Percentiles rank a stretch among this genome's conserved stretches.
phyloP scores from a whole-genome alignment of 2,113 vertebrate genomes.

The Cricetomys ansorgei region DNA sequence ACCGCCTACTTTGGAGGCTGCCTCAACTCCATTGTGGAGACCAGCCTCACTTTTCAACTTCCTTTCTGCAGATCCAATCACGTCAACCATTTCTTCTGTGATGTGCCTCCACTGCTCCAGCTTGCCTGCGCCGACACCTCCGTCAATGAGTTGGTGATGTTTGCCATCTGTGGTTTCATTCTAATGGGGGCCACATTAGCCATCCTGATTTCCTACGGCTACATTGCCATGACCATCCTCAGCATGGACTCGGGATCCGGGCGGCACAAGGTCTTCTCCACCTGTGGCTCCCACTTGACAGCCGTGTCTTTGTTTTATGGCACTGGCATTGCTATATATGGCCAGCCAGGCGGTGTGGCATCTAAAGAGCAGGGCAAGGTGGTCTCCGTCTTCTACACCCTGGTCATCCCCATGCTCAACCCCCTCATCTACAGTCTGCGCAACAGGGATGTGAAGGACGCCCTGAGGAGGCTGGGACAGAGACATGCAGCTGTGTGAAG shows the following conservation, averaged over 20 bases:
- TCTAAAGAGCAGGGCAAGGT: slow-evolving; percentile 57
- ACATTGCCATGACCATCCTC: slow-evolving; percentile 60
- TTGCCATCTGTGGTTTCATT: slow-evolving; percentile 40
- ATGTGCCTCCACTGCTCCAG: background rate
- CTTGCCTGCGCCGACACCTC: background rate
- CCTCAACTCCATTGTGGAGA: slow-evolving; percentile 8
- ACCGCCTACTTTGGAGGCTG: background rate
- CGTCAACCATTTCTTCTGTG: background rate
- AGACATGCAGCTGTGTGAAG: background rate
- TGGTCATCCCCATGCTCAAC: slow-evolving; percentile 70
- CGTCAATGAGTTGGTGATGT: slow-evolving; percentile 28
- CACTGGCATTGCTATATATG: background rate
- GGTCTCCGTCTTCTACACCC: slow-evolving; percentile 60
- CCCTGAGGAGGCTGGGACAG: background rate
- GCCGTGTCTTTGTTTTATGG: background rate
- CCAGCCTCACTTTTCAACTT: slow-evolving; percentile 3
- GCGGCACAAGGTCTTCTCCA: slow-evolving; percentile 26
- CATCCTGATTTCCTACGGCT: slow-evolving; percentile 64
- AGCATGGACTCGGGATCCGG: background rate
- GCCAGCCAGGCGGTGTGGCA: background rate
- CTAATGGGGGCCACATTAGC: background rate
- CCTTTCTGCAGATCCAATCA: background rate
- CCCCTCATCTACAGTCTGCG: slow-evolving; percentile 68
- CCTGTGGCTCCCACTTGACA: slow-evolving; percentile 6
- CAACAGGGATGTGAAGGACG: slow-evolving; percentile 46